Evolutionary conservation across 2,797 vertebrate genomes (phyloP), one percentile per base, ranked within the genome.

Genomic region (Chaunax sp.): DNA sequence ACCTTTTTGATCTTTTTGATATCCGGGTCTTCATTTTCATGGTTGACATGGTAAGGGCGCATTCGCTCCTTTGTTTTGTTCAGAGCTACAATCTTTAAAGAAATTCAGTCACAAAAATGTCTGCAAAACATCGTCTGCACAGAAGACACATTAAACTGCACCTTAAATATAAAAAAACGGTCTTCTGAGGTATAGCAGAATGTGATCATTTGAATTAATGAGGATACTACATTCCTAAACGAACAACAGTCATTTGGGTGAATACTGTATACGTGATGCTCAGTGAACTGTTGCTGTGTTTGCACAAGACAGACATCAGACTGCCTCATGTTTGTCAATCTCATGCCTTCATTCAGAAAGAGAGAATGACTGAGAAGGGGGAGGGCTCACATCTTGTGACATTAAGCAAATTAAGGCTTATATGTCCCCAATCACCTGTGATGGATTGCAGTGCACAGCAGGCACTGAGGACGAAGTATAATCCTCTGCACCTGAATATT

Each of bases 1-100:
- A 98, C 98, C 97, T 99, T 99, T 90, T 98, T 99, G 70, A 99
- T 99, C 91, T 99, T 99, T 92, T 98, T 99, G 63, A 99, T 99
- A 78, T 99, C 98, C 5, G 97, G 98, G 78, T 99, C 96, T 58
- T 99, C 98, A 1, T 96, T 96, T 80, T 98, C 96, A 55, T 96
- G 96, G 84, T 92, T 91, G 66, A 95, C 91, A 47, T 98, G 98
- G 85, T 98, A 98, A 35, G 97, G 97, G 44, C 97, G 85, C 96
- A 99, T 98, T 68, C 97, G 94, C 90, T 98, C 97, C 93, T 98
- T 99, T 47, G 97, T 99, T 94, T 98, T 99, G 93, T 98, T 99
- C 78, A 99, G 94, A 49, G 97, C 97, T 41, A 98, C 53, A 83
- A 99, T 99, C 98, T 99, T 72, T 49, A 1, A 67, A 77, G 2